These are phyloP conservation scores for Reticulitermes speratus DNA, from an alignment of 1,140 invertebrate species.

Conservation along the genomic window DNA sequence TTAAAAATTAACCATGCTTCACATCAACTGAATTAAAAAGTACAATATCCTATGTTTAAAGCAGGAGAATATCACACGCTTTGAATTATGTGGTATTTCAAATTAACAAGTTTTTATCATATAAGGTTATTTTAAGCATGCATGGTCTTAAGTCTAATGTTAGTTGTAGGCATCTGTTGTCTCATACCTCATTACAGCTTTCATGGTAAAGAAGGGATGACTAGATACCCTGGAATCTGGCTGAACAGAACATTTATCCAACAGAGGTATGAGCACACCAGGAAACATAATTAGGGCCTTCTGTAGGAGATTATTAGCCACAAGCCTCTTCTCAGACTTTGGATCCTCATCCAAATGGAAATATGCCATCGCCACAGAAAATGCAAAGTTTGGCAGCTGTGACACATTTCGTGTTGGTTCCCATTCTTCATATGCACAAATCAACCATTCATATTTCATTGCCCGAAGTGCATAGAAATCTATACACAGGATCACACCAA, in stretches of 20 bases:
- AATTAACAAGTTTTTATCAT: too few species aligned
- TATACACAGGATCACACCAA: conserved; percentile 76
- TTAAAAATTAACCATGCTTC: too few species aligned
- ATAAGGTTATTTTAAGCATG: too few species aligned
- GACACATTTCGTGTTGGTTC: conserved; percentile 67
- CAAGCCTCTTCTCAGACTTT: conserved; percentile 47
- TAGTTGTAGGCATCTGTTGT: too few species aligned
- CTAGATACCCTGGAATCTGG: conserved; percentile 62
- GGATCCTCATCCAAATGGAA: conserved; percentile 51
- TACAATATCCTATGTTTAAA: too few species aligned
- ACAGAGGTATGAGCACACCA: conserved; percentile 65
- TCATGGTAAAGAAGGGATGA: conserved; percentile 50
- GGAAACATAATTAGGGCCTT: conserved; percentile 85
- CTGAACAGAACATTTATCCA: conserved; percentile 76
- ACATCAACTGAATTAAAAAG: too few species aligned
- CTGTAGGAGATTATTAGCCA: conserved; percentile 66
- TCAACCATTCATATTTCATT: conserved; percentile 79
- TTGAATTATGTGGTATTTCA: too few species aligned
- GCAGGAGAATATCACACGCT: too few species aligned
- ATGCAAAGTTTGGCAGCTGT: conserved; percentile 86
- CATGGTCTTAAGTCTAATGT: too few species aligned
- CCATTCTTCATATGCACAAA: conserved; percentile 67
- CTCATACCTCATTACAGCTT: background rate
- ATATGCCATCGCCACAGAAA: conserved; percentile 77
- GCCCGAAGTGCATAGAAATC: conserved; percentile 85